Evolutionary conservation across 2,888 invertebrate genomes (phyloP).

Genomic region (Apamea sordens): DNA sequence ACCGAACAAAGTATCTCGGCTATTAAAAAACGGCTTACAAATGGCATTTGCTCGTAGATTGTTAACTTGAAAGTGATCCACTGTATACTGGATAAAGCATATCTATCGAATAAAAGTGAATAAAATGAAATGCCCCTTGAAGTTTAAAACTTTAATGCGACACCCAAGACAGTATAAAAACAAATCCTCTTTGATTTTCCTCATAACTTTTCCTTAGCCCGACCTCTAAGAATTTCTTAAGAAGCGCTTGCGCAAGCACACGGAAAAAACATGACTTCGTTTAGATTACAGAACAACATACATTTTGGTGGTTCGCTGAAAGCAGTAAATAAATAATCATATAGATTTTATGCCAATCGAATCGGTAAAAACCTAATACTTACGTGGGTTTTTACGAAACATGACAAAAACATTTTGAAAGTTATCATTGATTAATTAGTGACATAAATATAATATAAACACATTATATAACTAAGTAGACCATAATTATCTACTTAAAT

Average conservation of each 20-base stretch:
- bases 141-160: not conserved
- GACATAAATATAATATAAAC: not conserved
- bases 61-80: not conserved
- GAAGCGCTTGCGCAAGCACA: slow-evolving; percentile 5
- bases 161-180: not conserved
- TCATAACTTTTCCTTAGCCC: slow-evolving; percentile 33
- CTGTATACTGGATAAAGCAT: not conserved
- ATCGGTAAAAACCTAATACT: slow-evolving; percentile 20
- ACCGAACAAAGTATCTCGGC: slow-evolving; percentile 2
- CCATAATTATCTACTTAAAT: too few species aligned
- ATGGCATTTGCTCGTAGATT: not conserved
- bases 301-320: not conserved
- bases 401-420: not conserved
- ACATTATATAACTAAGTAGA: not conserved
- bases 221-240: slow-evolving; percentile 15
- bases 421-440: not conserved
- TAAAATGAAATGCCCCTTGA: not conserved
- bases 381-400: slow-evolving; percentile 23
- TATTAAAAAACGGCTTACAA: slow-evolving; percentile 11
- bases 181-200: slow-evolving; percentile 42
- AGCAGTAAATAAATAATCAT: not conserved
- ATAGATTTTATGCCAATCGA: not conserved
- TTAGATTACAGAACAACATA: not conserved
- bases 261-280: not conserved
- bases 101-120: not conserved